Percentiles rank a stretch among this genome's conserved stretches.
Conservation (phyloP, 2,113 vertebrate genomes). For the Osmerus mordax region DNA sequence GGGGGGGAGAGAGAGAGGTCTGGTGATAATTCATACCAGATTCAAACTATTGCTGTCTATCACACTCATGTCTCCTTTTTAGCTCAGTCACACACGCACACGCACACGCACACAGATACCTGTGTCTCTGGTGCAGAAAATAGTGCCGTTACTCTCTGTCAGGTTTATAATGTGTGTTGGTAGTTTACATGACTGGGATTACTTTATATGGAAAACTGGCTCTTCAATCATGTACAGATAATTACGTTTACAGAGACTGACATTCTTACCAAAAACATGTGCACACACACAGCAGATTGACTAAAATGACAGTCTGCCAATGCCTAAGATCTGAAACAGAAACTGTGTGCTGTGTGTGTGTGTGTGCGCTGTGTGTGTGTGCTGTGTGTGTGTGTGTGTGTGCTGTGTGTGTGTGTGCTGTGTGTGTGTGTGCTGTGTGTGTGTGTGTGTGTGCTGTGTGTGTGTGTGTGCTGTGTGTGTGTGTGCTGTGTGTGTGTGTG, state of each 20-base stretch:
- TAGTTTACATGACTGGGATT: too few relatives aligned
- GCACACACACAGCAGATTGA: background rate
- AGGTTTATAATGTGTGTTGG: background rate
- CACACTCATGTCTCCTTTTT: background rate
- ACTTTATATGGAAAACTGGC: too few relatives aligned
- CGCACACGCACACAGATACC: background rate
- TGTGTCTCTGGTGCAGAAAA: background rate
- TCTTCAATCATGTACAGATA: too few relatives aligned
- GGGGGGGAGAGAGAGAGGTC: constrained; percentile 15
- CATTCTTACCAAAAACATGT: background rate
- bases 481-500: too few relatives aligned
- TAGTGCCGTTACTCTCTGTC: background rate
- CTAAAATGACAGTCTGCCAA: background rate
- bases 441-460: too few relatives aligned
- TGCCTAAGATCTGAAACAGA: background rate
- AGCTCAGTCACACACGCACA: background rate
- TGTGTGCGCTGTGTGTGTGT: too few relatives aligned
- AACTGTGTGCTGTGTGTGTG: background rate
- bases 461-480: too few relatives aligned
- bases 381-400: too few relatives aligned
- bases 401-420: too few relatives aligned
- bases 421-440: too few relatives aligned
- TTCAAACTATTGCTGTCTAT: background rate
- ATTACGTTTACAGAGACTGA: too few relatives aligned
- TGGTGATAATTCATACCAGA: constrained; percentile 17